Evolutionary conservation across 2,797 vertebrate species (phyloP).

Genomic region (Monodelphis domestica): DNA sequence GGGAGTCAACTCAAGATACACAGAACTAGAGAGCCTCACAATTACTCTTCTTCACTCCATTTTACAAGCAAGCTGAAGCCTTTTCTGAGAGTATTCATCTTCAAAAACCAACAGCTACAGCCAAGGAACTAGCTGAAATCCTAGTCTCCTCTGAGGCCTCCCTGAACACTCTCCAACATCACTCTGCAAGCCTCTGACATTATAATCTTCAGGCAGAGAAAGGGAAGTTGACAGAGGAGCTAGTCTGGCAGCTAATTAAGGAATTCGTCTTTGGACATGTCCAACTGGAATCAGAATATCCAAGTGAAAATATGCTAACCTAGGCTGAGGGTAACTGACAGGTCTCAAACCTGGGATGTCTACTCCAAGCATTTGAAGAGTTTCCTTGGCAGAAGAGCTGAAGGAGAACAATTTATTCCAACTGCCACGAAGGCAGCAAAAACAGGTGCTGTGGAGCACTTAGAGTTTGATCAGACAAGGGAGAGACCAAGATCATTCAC

Average conservation of each 20-base stretch:
- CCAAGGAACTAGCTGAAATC: neutral
- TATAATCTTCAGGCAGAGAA: neutral
- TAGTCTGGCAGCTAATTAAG: neutral
- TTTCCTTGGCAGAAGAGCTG: no score
- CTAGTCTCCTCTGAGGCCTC: neutral
- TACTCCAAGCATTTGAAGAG: no score
- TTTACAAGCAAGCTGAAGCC: neutral
- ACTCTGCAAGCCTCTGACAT: neutral
- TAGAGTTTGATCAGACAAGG: no score
- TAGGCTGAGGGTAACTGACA: no score
- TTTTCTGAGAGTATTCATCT: neutral
- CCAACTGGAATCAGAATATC: neutral
- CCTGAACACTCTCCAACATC: neutral
- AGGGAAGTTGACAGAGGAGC: neutral
- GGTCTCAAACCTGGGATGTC: no score
- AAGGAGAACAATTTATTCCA: no score
- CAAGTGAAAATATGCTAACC: neutral
- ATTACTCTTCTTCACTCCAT: neutral
- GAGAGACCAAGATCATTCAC: no score
- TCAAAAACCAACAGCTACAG: neutral
- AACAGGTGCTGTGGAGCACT: no score
- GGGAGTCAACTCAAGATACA: neutral
- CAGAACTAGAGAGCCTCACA: neutral
- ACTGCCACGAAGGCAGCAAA: no score
- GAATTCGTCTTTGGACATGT: neutral